Evolutionary conservation across 2,797 vertebrate species (phyloP).

Genomic region (Urosaurus nigricauda): DNA sequence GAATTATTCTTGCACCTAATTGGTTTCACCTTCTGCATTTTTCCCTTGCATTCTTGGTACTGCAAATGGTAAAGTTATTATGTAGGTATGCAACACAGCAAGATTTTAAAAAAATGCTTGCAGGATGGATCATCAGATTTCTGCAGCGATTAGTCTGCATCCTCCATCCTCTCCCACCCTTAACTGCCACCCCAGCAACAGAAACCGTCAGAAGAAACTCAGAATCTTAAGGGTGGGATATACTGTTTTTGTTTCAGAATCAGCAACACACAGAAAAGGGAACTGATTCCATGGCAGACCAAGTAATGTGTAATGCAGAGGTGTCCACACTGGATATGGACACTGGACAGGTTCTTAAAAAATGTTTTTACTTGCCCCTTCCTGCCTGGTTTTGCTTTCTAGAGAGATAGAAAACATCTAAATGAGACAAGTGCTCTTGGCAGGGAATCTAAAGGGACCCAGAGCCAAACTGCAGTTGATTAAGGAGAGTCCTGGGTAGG

Average conservation of each 20-base stretch:
- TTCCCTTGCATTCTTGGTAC: neutral
- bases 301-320: too few species aligned
- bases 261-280: neutral
- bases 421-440: neutral
- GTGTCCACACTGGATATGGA: neutral
- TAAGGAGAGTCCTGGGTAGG: neutral
- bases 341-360: too few species aligned
- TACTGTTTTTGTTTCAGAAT: neutral
- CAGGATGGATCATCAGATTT: neutral
- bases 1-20: neutral
- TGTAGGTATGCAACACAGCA: neutral
- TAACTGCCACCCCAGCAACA: neutral
- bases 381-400: neutral
- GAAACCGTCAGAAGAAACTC: neutral
- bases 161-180: too few species aligned
- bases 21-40: neutral
- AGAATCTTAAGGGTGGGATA: neutral
- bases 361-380: too few species aligned
- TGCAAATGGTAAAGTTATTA: neutral
- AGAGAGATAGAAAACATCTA: neutral
- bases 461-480: conserved; percentile 13
- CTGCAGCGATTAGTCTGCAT: too few species aligned
- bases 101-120: neutral
- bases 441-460: too few species aligned
- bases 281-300: too few species aligned